Base-by-base conservation (phyloP, 2,113 vertebrate species). In the Sapayoa aenigma region DNA sequence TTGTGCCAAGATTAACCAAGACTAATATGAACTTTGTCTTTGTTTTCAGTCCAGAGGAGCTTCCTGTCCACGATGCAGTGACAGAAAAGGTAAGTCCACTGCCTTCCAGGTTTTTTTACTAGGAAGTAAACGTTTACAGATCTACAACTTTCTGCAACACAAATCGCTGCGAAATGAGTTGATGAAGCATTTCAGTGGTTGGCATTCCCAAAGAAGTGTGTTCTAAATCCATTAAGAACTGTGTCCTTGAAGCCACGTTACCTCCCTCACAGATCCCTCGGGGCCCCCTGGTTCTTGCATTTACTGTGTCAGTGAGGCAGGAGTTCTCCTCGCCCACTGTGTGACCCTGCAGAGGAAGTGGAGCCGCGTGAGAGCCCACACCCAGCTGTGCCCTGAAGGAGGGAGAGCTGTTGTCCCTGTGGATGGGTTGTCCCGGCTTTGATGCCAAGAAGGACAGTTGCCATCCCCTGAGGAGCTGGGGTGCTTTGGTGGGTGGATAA, bases 21-120 rank as follows among this genome's bases (percentile, higher is more conserved):
- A 82, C 23, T 96, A 72, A 96, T 35, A 12, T 0, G 44, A 68
- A 47, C 14, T 67, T 66, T 84, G 4, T 94, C 30, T 78, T 93
- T 94, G 19, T 71, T 95, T 96, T 84, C 88, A 98, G 97, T 95
- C 89, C 96, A n/a, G 96, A 97, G 62, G 97, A 98, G 56, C 94
- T 98, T 86, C 97, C 97, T 55, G 76, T 95, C 73, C 95, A 97
- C 17, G 97, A 98, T 90, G 97, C 52, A 14, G 94, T 35, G 5
- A 93, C 93, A 95, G 97, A 98, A 66, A 97, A 85, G 94, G 97
- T 97, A 96, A 96, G 93, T 47, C 47, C 14, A 10, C 5, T 27
- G 25, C 41, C 41, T 30, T 82, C 50, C 12, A 58, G 4, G 14
- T 31, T 82, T 65, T 86, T 37, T 84, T 23, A 41, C 41, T 27